Conservation (phyloP, 2,113 vertebrate genomes). For the Mola mola region DNA sequence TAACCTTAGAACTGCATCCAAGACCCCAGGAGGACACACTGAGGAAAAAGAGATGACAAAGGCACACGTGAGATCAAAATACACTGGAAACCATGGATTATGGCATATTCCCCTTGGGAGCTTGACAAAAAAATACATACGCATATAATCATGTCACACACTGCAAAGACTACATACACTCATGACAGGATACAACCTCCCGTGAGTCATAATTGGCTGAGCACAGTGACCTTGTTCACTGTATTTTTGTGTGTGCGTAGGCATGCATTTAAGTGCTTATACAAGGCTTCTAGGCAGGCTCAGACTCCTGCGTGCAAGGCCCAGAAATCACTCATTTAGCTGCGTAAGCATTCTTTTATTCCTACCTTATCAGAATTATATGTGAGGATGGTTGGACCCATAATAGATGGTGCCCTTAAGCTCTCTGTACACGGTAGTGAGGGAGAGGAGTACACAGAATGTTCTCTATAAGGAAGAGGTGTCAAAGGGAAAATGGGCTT, state of each 20-base stretch:
- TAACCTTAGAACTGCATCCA: neutral
- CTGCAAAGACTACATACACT: slow-evolving; percentile 5
- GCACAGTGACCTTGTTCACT: slow-evolving; percentile 48
- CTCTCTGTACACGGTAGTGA: slow-evolving; percentile 20
- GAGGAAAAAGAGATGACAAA: slow-evolving; percentile 23
- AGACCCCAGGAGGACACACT: slow-evolving; percentile 18
- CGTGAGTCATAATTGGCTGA: slow-evolving; percentile 46
- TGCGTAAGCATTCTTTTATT: slow-evolving; percentile 68
- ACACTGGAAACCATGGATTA: slow-evolving; percentile 47
- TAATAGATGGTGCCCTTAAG: slow-evolving; percentile 65
- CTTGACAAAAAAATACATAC: slow-evolving; percentile 36
- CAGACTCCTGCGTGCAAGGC: slow-evolving; percentile 31
- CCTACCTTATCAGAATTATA: slow-evolving; percentile 71
- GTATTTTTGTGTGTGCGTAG: slow-evolving; percentile 15
- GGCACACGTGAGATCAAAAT: slow-evolving; percentile 45
- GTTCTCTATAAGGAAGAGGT: neutral
- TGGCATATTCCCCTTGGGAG: slow-evolving; percentile 36
- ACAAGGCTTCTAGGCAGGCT: slow-evolving; percentile 38
- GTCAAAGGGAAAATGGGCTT: slow-evolving; percentile 48
- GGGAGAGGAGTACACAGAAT: neutral
- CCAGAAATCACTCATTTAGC: slow-evolving; percentile 59
- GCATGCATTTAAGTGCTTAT: slow-evolving; percentile 47
- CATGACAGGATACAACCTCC: slow-evolving; percentile 26
- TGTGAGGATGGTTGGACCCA: slow-evolving; percentile 71
- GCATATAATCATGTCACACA: slow-evolving; percentile 19